Evolutionary conservation across 2,888 invertebrate genomes (phyloP).

Genomic region (Drosophila borborema): DNA sequence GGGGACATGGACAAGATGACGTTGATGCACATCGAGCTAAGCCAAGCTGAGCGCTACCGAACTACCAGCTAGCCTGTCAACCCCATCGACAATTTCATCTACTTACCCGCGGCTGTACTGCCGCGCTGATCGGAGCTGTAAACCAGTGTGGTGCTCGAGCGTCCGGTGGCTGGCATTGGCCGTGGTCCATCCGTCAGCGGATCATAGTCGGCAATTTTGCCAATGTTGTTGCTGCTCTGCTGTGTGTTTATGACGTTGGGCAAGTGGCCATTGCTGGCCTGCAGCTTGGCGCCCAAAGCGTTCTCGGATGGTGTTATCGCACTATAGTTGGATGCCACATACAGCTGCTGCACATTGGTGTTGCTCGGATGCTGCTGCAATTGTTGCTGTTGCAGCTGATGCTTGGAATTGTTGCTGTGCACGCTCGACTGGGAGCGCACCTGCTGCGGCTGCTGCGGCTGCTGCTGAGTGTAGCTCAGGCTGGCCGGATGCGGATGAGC

Average conservation of each 20-base stretch:
- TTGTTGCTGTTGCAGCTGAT: constrained; percentile 52
- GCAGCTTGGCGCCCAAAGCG: constrained; percentile 53
- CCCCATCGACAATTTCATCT: background rate
- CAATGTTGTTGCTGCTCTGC: constrained; percentile 86
- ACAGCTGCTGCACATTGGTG: constrained; percentile 73
- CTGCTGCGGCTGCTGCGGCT: constrained; percentile 40
- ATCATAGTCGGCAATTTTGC: constrained; percentile 93
- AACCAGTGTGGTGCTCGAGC: constrained; percentile 93
- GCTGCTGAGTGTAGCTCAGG: constrained; percentile 42
- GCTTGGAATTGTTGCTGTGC: constrained; percentile 64
- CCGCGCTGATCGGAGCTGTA: constrained; percentile 91
- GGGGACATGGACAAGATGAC: constrained; percentile 57
- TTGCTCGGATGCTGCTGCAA: constrained; percentile 56
- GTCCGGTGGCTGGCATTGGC: constrained; percentile 89
- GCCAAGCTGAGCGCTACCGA: constrained; percentile 52
- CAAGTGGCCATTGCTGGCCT: constrained; percentile 67
- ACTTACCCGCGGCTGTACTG: constrained; percentile 87
- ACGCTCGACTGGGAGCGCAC: constrained; percentile 42
- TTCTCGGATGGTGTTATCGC: constrained; percentile 72
- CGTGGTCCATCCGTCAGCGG: constrained; percentile 90
- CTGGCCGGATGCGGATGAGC: constrained; percentile 55
- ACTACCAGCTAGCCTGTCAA: constrained; percentile 64
- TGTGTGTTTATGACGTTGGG: constrained; percentile 26
- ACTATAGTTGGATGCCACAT: constrained; percentile 72
- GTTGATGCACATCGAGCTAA: constrained; percentile 63